phyloP scores from a whole-genome alignment of 1,140 invertebrate species.

The Leptinotarsa lineolata region DNA sequence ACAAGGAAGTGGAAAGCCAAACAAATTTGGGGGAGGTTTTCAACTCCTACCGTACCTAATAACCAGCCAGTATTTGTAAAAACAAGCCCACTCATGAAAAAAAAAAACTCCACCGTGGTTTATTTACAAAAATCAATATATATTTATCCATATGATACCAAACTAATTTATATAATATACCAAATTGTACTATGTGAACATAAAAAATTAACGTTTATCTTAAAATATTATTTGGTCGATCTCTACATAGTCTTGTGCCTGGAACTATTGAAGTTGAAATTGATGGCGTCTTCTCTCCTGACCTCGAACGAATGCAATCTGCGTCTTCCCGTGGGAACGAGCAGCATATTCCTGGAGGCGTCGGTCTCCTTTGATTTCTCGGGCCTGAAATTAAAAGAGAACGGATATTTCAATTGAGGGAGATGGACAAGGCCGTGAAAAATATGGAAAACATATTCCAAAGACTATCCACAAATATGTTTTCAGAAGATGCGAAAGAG shows the following conservation, averaged over 20 bases:
- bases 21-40: too few species aligned
- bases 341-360: slow-evolving; percentile 39
- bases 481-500: neutral
- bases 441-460: neutral
- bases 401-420: neutral
- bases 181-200: neutral
- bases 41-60: too few species aligned
- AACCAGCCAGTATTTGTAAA: too few species aligned
- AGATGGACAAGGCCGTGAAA: neutral
- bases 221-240: slow-evolving; percentile 4
- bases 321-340: slow-evolving; percentile 42
- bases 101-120: neutral
- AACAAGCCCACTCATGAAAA: too few species aligned
- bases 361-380: slow-evolving; percentile 31
- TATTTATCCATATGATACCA: slow-evolving; percentile 2
- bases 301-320: slow-evolving; percentile 50
- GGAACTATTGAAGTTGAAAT: slow-evolving; percentile 30
- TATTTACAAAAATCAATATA: neutral
- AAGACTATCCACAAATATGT: neutral
- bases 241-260: slow-evolving; percentile 47
- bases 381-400: slow-evolving; percentile 30
- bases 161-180: slow-evolving; percentile 5
- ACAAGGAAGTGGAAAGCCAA: too few species aligned
- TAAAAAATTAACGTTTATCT: slow-evolving; percentile 5
- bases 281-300: slow-evolving; percentile 32